Conservation (phyloP, 2,888 invertebrate genomes). For the Fabriciana adippe region DNA sequence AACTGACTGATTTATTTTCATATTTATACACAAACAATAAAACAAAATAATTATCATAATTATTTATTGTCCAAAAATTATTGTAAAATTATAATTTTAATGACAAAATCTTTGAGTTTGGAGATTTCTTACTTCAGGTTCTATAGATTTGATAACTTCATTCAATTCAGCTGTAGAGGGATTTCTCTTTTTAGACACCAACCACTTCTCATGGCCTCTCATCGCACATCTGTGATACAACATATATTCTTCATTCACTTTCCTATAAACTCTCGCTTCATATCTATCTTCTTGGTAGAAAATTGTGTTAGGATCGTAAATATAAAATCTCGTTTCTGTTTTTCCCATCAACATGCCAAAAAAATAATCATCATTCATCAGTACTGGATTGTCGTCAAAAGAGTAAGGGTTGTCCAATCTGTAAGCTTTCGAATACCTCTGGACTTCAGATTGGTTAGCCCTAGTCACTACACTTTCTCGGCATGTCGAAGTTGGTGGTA, state of each 20-base stretch:
- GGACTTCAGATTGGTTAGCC: constrained; percentile 16
- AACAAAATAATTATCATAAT: too few species aligned
- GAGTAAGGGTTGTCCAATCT: constrained; percentile 6
- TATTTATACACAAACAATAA: too few species aligned
- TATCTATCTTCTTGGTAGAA: not conserved
- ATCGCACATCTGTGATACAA: constrained; percentile 21
- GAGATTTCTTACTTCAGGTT: constrained; percentile 15
- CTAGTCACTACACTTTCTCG: not conserved
- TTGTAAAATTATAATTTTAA: not conserved
- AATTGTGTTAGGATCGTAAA: constrained; percentile 17
- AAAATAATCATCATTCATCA: not conserved
- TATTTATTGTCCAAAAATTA: too few species aligned
- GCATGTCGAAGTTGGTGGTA: not conserved
- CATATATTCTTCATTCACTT: constrained; percentile 31
- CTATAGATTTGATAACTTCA: constrained; percentile 24
- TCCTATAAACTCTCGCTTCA: constrained; percentile 22
- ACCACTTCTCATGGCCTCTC: constrained; percentile 14
- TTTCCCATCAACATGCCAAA: constrained; percentile 28
- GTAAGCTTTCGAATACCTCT: constrained; percentile 20
- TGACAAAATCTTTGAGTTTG: constrained; percentile 29
- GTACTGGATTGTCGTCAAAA: constrained; percentile 28
- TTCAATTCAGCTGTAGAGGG: constrained; percentile 24
- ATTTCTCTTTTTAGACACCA: constrained; percentile 29
- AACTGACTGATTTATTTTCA: too few species aligned
- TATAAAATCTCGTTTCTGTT: constrained; percentile 15